Evolutionary conservation across 2,113 vertebrate species (phyloP).

Genomic region (Bungarus multicinctus): DNA sequence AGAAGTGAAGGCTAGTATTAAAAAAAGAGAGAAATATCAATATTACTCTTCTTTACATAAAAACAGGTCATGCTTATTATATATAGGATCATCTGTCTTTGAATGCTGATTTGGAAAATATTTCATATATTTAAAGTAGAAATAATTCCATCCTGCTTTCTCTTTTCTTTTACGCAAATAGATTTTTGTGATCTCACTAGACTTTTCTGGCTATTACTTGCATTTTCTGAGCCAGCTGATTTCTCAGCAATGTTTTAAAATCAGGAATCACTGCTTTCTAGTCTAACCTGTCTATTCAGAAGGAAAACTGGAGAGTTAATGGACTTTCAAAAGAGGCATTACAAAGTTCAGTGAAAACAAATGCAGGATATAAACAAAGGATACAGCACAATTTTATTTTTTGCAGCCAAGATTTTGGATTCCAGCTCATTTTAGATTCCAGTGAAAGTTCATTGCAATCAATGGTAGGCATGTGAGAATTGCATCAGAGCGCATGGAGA

Average conservation of each 20-base stretch:
- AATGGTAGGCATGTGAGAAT: conserved; percentile 32
- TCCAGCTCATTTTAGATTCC: conserved; percentile 16
- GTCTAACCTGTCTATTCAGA: not conserved
- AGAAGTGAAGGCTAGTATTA: not conserved
- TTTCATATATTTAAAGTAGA: not conserved
- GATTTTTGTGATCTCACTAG: conserved; percentile 49
- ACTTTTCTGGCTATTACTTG: conserved; percentile 45
- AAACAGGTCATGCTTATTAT: not conserved
- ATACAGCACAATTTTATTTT: conserved; percentile 10
- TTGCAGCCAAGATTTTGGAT: conserved; percentile 8
- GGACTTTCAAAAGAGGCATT: conserved; percentile 30
- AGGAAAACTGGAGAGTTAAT: conserved; percentile 27
- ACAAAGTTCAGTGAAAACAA: conserved; percentile 43
- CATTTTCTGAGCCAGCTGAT: conserved; percentile 46
- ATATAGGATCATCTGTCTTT: not conserved
- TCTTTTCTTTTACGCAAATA: conserved; percentile 25
- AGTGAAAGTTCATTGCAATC: conserved; percentile 28
- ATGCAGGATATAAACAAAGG: conserved; percentile 26
- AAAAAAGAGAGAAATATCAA: not conserved
- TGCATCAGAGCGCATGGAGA: conserved; percentile 16
- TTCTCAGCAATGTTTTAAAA: conserved; percentile 43
- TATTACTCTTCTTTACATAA: not conserved
- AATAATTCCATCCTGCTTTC: conserved; percentile 32
- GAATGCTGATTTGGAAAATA: accelerated
- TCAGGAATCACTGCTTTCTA: conserved; percentile 27